These are phyloP conservation scores for Caenorhabditis sp. DNA, from an alignment of 2,888 invertebrate genomes.

Conservation along the genomic window DNA sequence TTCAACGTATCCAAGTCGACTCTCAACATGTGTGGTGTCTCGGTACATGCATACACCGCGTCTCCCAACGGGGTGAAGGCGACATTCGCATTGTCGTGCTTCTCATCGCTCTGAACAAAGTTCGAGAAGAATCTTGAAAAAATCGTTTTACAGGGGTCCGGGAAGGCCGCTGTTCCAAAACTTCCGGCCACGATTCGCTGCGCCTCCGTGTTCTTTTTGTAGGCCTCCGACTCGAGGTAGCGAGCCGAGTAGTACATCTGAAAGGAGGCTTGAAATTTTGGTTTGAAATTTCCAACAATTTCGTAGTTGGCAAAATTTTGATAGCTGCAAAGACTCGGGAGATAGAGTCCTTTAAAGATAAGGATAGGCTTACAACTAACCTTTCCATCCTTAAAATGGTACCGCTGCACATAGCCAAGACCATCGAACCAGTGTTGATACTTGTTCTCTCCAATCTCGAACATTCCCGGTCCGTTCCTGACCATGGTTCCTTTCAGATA, in stretches of 20 bases:
- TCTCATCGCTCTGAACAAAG: conserved; percentile 72
- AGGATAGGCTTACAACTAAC: conserved; percentile 61
- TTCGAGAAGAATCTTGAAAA: conserved; percentile 83
- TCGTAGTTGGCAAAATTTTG: too few relatives aligned
- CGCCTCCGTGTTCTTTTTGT: conserved; percentile 88
- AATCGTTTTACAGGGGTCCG: conserved; percentile 88
- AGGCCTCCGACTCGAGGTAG: conserved; percentile 88
- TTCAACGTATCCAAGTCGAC: conserved; percentile 89
- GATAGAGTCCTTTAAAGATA: too few relatives aligned
- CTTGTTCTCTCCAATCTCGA: conserved; percentile 87
- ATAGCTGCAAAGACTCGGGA: too few relatives aligned
- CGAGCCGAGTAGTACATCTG: conserved; percentile 90
- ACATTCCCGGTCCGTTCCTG: conserved; percentile 92
- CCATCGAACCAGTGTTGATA: conserved; percentile 94
- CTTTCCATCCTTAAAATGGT: conserved; percentile 82
- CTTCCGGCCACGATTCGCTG: conserved; percentile 87
- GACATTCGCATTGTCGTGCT: conserved; percentile 92
- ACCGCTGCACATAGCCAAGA: conserved; percentile 87
- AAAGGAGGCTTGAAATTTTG: not conserved
- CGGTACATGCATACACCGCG: conserved; percentile 92
- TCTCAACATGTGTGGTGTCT: conserved; percentile 90
- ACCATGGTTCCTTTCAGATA: conserved; percentile 91
- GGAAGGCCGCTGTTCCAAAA: conserved; percentile 87
- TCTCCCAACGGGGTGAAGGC: conserved; percentile 88
- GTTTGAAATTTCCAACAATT: not conserved